Evolutionary conservation across 1,140 invertebrate genomes (phyloP).

Genomic region (Sinella curviseta): DNA sequence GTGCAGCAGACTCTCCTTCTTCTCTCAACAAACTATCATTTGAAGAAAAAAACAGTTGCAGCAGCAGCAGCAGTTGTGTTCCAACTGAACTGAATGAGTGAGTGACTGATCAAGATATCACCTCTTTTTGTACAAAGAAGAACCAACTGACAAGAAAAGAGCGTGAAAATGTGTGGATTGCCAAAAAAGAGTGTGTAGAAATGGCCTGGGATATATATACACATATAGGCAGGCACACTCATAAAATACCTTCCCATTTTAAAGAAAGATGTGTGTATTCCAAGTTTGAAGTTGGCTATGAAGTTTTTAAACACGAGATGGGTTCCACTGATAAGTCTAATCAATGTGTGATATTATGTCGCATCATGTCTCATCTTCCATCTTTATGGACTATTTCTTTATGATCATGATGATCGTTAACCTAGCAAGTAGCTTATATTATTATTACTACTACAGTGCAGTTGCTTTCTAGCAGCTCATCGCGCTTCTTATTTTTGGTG

Average conservation of each 20-base stretch:
- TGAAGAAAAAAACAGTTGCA: no score
- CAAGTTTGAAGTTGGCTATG: neutral
- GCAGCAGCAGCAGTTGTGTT: no score
- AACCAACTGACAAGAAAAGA: neutral
- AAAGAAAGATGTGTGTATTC: neutral
- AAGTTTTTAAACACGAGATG: neutral
- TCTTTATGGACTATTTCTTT: constrained; percentile 19
- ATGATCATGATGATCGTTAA: constrained; percentile 20
- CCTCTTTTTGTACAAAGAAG: neutral
- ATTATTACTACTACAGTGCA: neutral
- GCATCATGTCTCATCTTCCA: constrained; percentile 18
- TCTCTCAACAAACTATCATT: no score
- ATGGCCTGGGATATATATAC: neutral
- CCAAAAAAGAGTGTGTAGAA: neutral
- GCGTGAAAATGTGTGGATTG: neutral
- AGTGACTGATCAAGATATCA: neutral
- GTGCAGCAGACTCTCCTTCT: neutral
- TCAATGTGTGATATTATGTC: constrained; percentile 16
- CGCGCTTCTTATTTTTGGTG: no score
- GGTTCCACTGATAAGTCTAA: neutral
- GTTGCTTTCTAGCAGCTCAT: no score
- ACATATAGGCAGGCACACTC: no score
- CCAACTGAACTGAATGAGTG: no score
- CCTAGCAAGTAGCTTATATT: neutral
- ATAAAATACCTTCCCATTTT: no score